Percentiles rank a stretch among this genome's conserved stretches.
Evolutionary conservation across 1,140 invertebrate genomes (phyloP).

Genomic region (Lycorma delicatula): DNA sequence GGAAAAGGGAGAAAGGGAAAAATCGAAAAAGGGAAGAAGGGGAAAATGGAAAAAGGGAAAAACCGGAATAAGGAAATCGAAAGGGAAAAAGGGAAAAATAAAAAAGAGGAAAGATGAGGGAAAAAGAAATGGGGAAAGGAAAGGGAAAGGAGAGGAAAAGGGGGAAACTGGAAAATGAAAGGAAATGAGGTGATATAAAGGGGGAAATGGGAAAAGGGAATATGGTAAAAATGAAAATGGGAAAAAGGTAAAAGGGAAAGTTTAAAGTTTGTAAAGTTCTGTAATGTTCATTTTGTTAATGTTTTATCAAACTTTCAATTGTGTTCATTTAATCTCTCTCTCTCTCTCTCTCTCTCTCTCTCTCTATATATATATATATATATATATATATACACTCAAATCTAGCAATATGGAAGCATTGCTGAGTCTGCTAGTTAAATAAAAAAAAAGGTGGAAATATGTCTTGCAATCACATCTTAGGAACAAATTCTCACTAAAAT

Average conservation of each 20-base stretch:
- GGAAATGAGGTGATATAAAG: neutral
- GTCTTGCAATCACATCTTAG: no score
- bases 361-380: no score
- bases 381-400: no score
- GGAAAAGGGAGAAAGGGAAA: neutral
- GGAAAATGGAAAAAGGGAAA: neutral
- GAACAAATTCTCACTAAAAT: no score
- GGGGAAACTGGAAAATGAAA: neutral
- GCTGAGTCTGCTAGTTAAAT: no score
- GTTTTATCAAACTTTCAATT: no score
- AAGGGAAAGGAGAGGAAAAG: neutral
- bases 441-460: no score
- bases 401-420: no score
- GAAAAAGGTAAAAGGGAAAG: conserved; percentile 5
- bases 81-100: neutral
- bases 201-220: neutral
- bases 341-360: no score
- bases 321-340: no score
- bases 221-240: neutral
- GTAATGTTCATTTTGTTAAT: no score
- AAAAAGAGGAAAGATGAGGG: neutral
- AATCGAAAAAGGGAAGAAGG: neutral
- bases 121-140: neutral
- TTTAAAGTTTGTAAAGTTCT: no score
- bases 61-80: neutral